A percentile compares a stretch with the other conserved stretches of the same genome.
These are phyloP conservation scores for Proteles cristata DNA, from an alignment of 2,113 vertebrate genomes.

Conservation along the genomic window DNA sequence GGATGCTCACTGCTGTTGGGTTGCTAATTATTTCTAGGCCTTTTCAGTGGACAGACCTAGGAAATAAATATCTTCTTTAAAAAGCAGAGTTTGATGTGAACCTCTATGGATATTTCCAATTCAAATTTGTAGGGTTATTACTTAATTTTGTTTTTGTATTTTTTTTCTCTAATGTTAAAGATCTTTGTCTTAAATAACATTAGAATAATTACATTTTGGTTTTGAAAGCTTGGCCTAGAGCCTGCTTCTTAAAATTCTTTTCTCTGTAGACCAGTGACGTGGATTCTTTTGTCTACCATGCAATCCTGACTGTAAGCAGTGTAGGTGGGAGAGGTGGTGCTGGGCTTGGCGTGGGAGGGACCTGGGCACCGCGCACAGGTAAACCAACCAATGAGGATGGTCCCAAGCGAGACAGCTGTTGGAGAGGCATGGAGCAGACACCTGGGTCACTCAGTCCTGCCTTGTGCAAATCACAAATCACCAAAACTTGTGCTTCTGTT, in stretches of 20 bases:
- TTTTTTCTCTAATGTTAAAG: slow-evolving; percentile 28
- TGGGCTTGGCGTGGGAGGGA: no score
- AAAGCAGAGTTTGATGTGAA: not conserved
- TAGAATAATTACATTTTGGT: not conserved
- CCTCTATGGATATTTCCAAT: not conserved
- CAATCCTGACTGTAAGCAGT: not conserved
- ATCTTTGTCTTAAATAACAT: not conserved
- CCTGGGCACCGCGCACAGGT: not conserved
- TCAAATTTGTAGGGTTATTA: not conserved
- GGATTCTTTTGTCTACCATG: not conserved
- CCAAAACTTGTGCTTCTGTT: not conserved
- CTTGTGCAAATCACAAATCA: not conserved
- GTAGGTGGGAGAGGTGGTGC: no score
- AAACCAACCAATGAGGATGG: not conserved
- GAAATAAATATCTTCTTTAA: not conserved
- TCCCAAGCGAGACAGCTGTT: not conserved
- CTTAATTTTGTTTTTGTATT: not conserved
- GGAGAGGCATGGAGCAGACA: not conserved
- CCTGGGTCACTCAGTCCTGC: not conserved
- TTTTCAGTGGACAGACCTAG: not conserved
- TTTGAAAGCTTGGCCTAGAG: not conserved
- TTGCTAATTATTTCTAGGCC: not conserved
- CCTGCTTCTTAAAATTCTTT: not conserved
- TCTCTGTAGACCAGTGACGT: not conserved
- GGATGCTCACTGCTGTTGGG: not conserved